Evolutionary conservation across 2,113 vertebrate genomes (phyloP).

Genomic region (Callipepla californica): DNA sequence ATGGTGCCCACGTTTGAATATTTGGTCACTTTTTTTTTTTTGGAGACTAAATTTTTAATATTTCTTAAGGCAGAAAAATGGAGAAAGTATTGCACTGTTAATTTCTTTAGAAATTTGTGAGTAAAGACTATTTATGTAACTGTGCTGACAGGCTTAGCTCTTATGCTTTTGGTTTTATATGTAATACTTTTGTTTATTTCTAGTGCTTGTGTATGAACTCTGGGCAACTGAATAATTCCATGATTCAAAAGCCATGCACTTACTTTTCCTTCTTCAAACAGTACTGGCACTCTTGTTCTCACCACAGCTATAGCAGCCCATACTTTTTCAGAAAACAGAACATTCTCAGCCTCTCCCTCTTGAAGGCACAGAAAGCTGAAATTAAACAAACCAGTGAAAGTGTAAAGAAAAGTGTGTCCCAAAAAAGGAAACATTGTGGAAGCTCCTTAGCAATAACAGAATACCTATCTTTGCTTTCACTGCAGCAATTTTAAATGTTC

Average conservation of each 20-base stretch:
- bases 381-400: neutral
- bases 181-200: neutral
- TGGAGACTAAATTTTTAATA: neutral
- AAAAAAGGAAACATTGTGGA: neutral
- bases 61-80: neutral
- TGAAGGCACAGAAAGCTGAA: neutral
- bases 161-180: neutral
- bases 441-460: neutral
- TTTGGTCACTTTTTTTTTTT: neutral
- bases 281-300: neutral
- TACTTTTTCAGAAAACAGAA: neutral
- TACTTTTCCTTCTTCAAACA: neutral
- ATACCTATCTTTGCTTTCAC: neutral
- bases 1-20: neutral
- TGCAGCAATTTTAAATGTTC: conserved; percentile 27
- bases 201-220: neutral
- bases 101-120: neutral
- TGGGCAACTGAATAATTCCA: neutral
- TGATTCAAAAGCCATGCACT: neutral
- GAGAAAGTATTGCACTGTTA: neutral
- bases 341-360: neutral
- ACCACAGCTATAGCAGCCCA: neutral
- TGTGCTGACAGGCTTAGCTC: neutral
- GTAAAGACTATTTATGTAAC: neutral
- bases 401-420: neutral